Evolutionary conservation across 2,888 invertebrate genomes (phyloP), one percentile per base, ranked within the genome.

Genomic region (Perizoma flavofasciatum): DNA sequence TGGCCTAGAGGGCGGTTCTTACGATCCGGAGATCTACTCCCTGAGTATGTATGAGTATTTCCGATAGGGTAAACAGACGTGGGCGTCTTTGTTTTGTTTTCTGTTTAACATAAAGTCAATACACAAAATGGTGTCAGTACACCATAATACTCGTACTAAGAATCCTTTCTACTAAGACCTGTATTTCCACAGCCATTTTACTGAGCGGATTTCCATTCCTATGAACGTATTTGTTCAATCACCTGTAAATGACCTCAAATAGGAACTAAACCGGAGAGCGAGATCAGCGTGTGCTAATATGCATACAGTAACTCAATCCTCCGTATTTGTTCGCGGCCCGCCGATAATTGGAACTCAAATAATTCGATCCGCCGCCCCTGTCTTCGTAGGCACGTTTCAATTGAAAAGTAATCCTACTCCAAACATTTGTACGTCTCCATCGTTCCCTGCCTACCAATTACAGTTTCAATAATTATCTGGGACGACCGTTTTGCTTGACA

Each of bases 381-480:
- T 85, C 89, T 88, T 86, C 84, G 83, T 80, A 82, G 89, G 90
- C 91, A 90, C 90, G 91, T 89, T 88, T 82, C 91, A 89, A 91
- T 91, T 87, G 85, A 80, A 86, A 86, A 87, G 86, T 91, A 88
- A 91, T 89, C 88, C 88, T 70, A 79, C 76, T 77, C 81, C 88
- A 90, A 90, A 90, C 89, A 87, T 89, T 89, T 86, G 88, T 88
- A 81, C 83, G 85, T 88, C 89, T 89, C 88, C 85, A 87, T 87
- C 84, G 85, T 75, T 71, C 69, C 68, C 75, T 69, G 60, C 8
- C 56, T 74, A 84, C 82, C 74, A 67, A 55, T 67, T 49, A 46
- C 66, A 56, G 34, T 62, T 56, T 59, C 59, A 64, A 67, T 64
- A 66, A 55, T 53, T 67, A 54, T 45, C 48, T 34, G 22, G 35